Base-by-base conservation (phyloP, 64 coral and sea anemone genomes). In the Porites lutea region DNA sequence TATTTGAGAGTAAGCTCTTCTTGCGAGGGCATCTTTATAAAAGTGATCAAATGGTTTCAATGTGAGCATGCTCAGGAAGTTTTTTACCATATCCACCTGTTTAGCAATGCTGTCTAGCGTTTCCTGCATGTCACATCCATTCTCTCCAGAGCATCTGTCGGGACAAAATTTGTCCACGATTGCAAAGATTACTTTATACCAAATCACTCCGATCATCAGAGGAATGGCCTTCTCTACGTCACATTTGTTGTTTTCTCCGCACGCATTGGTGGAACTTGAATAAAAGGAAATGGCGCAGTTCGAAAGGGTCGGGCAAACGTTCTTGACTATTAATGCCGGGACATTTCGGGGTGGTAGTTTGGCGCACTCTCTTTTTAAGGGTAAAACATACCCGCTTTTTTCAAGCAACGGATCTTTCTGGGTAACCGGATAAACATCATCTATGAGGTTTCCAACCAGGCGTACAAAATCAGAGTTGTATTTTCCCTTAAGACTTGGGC, bases 271-370 rank as follows among this genome's bases (percentile, higher is more conserved):
- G 22, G 75, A 50, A 89, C 61, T 79, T 89, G 88, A 89, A 65
- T 79, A 48, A 19, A 66, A 66, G 12, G 63, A 89, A 3, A 37
- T 27, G 14, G 88, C 47, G 75, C 88, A 89, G 67, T 23, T 7
- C 46, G 72, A 65, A 2, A 89, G 75, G 22, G 72, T 79, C 19
- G 88, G 88, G n/a, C 88, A 89, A 89, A 89, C 75, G 79, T 89
- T 75, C 79, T 79, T 89, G 60, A 89, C 74, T 53, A 75, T 70
- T 0, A 89, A 46, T 58, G 27, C 51, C 19, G 88, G 88, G 18
- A 78, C 7, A 5, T 90, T 81, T 71, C 66, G 88, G 18, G 21
- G 2, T 69, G 88, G 76, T 75, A 62, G 43, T 8, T 13, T 20
- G 14, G 63, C 4, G 63, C 88, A 90, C 44, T 76, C 88, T 81